Percentiles rank a stretch among this genome's conserved stretches.
These are phyloP conservation scores for Harpegnathos saltator DNA, from an alignment of 1,140 invertebrate species.

Conservation along the genomic window DNA sequence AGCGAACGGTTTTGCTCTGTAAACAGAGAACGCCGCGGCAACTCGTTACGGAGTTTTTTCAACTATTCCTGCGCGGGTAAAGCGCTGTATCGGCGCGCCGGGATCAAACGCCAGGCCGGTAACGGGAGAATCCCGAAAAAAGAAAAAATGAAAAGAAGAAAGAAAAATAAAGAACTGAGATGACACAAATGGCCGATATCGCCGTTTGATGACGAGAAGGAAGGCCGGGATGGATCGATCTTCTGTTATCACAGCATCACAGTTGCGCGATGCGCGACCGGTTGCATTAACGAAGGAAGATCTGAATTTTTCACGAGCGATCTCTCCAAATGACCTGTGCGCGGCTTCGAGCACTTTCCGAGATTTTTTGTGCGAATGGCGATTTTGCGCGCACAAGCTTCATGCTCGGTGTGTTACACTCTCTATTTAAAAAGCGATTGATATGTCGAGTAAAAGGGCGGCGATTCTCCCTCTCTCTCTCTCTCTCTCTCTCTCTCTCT, in stretches of 20 bases:
- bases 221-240: slow-evolving; percentile 13
- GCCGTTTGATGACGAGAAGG: slow-evolving; percentile 41
- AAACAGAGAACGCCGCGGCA: slow-evolving; percentile 48
- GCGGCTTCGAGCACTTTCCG: not conserved
- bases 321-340: not conserved
- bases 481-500: no score
- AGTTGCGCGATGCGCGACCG: no score
- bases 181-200: slow-evolving; percentile 15
- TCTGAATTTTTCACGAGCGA: not conserved
- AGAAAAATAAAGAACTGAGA: slow-evolving; percentile 14
- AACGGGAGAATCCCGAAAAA: slow-evolving; percentile 51
- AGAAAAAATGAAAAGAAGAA: not conserved
- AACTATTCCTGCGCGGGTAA: slow-evolving; percentile 37
- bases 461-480: no score
- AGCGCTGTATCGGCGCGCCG: slow-evolving; percentile 33
- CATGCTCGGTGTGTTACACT: not conserved
- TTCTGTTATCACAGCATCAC: slow-evolving; percentile 5
- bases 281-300: not conserved
- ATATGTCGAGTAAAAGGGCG: not conserved
- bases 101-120: slow-evolving; percentile 48
- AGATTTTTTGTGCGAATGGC: not conserved
- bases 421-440: not conserved
- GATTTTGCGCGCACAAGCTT: not conserved
- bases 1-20: slow-evolving; percentile 51
- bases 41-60: slow-evolving; percentile 60